A percentile compares a stretch with the other conserved stretches of the same genome.
Conservation (phyloP, 2,797 vertebrate genomes). For the Sarcoramphus papa region DNA sequence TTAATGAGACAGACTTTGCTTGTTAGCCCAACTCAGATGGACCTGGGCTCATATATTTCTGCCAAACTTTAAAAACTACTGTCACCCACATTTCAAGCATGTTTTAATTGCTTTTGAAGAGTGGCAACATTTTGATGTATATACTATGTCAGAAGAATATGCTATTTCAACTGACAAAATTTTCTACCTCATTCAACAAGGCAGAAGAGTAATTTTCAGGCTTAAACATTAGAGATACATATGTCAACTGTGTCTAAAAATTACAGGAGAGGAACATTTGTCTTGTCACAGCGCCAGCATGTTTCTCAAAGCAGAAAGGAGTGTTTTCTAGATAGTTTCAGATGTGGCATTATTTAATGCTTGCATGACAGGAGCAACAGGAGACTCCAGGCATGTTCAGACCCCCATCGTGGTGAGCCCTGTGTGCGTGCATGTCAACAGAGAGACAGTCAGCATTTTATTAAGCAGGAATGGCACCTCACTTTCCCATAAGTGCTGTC, state of each 20-base stretch:
- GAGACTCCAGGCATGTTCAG: background rate
- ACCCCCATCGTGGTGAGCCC: background rate
- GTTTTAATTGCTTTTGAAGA: background rate
- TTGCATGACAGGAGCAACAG: background rate
- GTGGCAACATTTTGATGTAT: background rate
- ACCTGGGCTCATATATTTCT: background rate
- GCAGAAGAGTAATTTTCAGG: background rate
- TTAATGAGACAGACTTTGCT: background rate
- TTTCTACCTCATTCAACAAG: background rate
- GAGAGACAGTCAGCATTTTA: background rate
- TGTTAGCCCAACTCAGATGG: background rate
- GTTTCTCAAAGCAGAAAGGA: background rate
- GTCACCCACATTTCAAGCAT: background rate
- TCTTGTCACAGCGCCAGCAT: background rate
- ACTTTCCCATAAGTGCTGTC: background rate
- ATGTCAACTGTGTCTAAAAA: background rate
- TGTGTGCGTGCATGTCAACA: rapidly evolving
- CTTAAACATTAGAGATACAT: background rate
- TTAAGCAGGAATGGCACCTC: background rate
- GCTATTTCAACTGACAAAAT: background rate
- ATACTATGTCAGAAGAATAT: background rate
- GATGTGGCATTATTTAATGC: too few relatives aligned
- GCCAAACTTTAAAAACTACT: background rate
- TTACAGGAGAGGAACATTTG: background rate
- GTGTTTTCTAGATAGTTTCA: background rate